phyloP scores from a whole-genome alignment of 1,140 invertebrate species.

The Diuraphis noxia region DNA sequence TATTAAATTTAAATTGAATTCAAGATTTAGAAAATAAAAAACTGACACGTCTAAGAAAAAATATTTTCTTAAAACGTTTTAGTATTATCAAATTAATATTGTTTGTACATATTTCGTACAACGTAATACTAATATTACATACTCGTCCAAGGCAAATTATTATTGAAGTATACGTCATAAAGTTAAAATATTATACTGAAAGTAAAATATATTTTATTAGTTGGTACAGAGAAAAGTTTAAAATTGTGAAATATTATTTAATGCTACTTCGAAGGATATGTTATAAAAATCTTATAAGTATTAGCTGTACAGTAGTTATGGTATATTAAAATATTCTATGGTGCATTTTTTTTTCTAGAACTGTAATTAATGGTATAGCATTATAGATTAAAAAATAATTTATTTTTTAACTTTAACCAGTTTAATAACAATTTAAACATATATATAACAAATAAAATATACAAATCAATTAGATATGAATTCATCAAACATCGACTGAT shows the following conservation, averaged over 20 bases:
- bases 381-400: no score
- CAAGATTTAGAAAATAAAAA: neutral
- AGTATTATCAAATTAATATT: neutral
- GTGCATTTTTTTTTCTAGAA: neutral
- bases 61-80: neutral
- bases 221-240: neutral
- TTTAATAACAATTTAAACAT: no score
- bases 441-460: neutral
- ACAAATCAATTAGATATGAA: neutral
- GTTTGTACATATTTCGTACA: neutral
- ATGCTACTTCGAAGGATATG: neutral
- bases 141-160: neutral
- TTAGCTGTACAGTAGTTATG: neutral
- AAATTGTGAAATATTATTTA: neutral
- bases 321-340: neutral
- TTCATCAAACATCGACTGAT: neutral
- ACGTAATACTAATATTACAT: no score
- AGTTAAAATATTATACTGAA: neutral
- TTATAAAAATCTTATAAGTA: neutral
- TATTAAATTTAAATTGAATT: neutral
- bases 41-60: neutral
- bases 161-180: neutral
- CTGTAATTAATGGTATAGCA: neutral
- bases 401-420: no score
- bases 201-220: neutral